Evolutionary conservation across 1,140 invertebrate species (phyloP), one percentile per base, ranked within the genome.

Genomic region (Cardiocondyla obscurior): DNA sequence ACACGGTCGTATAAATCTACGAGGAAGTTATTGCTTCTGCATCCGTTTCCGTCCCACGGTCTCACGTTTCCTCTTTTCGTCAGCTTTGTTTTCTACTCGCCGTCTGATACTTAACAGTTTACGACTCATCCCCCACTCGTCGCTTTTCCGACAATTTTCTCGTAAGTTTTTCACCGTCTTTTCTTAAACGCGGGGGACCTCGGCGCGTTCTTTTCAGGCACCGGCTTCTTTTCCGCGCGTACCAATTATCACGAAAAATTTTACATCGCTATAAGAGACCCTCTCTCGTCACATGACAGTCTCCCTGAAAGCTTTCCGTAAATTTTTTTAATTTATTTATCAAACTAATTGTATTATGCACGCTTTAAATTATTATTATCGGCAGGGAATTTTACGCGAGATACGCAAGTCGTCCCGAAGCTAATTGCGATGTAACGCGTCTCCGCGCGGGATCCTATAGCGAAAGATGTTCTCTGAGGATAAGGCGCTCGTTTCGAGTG

Each of bases 21-120:
- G 57, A 69, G 62, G 69, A 88, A 91, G 90, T 92, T 91, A 92
- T 87, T 83, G 90, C 88, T 83, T 84, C 88, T 89, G 89, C 91
- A 92, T 92, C 91, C 91, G 91, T 81, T 92, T 92, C 91, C 91
- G 91, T 92, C 91, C 90, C 91, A 90, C 89, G 91, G 85, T 86
- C 90, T 83, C 79, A 49, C 90, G 69, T 88, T 88, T 74, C 83
- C 76, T 83, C 85, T 81, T 86, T 88, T 57, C 58, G 62, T 79
- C 83, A 53, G 60, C 76, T 57, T 83, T 30, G 53, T 67, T 81
- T 60, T 36, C 55, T 87, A 85, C 85, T 89, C 82, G 76, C 57
- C 36, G 85, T 30, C 85, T 82, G 83, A 83, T 88, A 92, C 90
- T 93, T 92, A 91, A 90, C 88, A 87, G 85, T 93, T 93, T 93